These are phyloP conservation scores for Meleagris gallopavo DNA, from an alignment of 2,113 vertebrate genomes.

Conservation along the genomic window DNA sequence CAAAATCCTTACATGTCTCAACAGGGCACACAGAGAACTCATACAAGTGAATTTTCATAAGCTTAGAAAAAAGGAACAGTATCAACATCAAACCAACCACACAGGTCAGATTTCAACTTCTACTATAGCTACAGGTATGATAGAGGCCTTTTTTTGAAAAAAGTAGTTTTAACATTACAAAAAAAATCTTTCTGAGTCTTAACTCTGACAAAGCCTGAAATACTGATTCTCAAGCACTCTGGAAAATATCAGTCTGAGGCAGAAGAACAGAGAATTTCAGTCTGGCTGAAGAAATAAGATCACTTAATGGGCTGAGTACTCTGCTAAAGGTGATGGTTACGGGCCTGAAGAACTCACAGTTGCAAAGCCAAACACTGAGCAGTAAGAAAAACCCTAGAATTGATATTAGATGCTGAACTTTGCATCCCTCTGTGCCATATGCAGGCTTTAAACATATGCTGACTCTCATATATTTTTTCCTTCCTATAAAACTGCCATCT, in stretches of 20 bases:
- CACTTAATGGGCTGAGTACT: accelerated
- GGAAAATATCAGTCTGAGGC: neutral
- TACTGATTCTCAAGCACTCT: neutral
- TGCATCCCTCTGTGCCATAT: neutral
- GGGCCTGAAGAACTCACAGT: accelerated
- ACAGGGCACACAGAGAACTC: neutral
- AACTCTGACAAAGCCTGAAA: neutral
- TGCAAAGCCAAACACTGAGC: neutral
- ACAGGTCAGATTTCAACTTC: neutral
- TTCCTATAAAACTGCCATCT: neutral
- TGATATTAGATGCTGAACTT: neutral
- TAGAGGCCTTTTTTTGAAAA: neutral
- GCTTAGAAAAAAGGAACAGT: neutral
- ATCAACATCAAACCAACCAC: neutral
- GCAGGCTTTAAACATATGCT: neutral
- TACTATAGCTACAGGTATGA: neutral
- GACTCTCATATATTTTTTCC: neutral
- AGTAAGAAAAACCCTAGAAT: neutral
- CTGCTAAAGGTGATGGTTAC: accelerated
- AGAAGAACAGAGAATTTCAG: neutral
- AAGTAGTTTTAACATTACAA: neutral
- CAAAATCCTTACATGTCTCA: neutral
- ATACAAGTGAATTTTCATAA: neutral
- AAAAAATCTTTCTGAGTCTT: neutral
- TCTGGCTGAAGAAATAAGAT: neutral